Conservation (phyloP, 2,888 invertebrate species). For the Ommatoiulus sabulosus region DNA sequence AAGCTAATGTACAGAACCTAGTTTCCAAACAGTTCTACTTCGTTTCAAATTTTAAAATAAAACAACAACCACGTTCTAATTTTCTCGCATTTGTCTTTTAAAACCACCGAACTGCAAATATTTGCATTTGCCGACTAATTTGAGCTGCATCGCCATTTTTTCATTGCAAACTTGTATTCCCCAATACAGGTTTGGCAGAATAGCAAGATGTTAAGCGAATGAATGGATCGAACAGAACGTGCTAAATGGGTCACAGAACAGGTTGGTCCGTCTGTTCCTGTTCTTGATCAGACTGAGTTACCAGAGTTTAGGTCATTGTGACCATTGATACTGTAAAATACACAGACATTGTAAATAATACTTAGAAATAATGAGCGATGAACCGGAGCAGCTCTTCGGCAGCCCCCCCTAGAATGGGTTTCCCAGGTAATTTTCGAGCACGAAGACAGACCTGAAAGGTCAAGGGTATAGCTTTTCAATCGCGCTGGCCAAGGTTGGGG, state of each 20-base stretch:
- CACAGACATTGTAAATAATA: too few species aligned
- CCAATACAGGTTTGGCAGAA: background rate
- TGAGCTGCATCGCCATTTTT: too few species aligned
- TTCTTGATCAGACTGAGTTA: background rate
- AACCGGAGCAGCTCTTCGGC: background rate
- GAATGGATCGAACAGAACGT: background rate
- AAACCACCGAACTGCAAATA: too few species aligned
- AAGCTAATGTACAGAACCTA: too few species aligned
- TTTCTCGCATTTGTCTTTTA: too few species aligned
- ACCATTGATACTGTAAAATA: background rate
- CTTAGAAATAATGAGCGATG: background rate
- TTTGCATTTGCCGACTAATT: too few species aligned
- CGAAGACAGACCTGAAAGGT: background rate
- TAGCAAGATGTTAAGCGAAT: background rate
- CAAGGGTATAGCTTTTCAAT: background rate
- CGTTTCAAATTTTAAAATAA: too few species aligned
- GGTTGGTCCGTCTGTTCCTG: background rate
- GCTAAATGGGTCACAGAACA: background rate
- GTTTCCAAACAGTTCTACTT: too few species aligned
- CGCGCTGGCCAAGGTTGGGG: background rate
- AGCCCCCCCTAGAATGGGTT: background rate
- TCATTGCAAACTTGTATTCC: background rate
- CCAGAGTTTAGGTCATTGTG: background rate
- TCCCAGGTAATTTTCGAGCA: background rate
- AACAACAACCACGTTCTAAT: too few species aligned